Conservation (phyloP, 1,140 invertebrate species). For the Magallana ariakensis region DNA sequence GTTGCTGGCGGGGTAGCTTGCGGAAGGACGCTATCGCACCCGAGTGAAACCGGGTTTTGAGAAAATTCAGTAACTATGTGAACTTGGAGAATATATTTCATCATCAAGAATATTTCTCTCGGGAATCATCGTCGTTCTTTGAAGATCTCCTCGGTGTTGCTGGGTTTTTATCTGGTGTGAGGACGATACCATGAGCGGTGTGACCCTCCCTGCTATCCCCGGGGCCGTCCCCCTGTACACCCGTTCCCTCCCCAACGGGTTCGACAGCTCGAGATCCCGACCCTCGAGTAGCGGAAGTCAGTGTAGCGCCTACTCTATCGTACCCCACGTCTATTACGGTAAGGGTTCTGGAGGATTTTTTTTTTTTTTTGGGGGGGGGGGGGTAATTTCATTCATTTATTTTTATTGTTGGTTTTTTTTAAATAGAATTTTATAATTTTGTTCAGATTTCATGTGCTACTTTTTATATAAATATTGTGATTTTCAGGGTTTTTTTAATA, state of each 20-base stretch:
- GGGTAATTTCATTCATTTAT: no score
- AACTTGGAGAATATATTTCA: neutral
- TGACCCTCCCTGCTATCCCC: constrained; percentile 57
- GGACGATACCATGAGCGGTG: constrained; percentile 54
- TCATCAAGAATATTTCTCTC: no score
- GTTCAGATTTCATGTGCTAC: no score
- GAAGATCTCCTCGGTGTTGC: neutral
- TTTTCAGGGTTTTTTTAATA: no score
- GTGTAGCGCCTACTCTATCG: constrained; percentile 48
- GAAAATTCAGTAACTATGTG: neutral
- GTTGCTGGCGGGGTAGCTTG: neutral
- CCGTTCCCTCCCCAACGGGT: constrained; percentile 43
- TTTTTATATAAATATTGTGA: no score
- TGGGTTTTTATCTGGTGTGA: neutral
- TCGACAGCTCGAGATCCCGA: constrained; percentile 43
- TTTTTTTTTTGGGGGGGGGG: no score
- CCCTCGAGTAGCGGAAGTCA: constrained; percentile 57
- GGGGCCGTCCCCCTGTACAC: constrained; percentile 56
- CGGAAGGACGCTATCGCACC: neutral
- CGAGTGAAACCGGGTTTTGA: neutral
- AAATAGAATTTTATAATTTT: no score
- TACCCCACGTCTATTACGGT: constrained; percentile 62
- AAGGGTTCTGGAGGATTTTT: neutral
- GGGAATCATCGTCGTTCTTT: no score
- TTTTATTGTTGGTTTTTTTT: no score